A percentile compares a stretch with the other conserved stretches of the same genome.
Evolutionary conservation across 2,797 vertebrate genomes (phyloP).

Genomic region (Anisognathus igniventris): DNA sequence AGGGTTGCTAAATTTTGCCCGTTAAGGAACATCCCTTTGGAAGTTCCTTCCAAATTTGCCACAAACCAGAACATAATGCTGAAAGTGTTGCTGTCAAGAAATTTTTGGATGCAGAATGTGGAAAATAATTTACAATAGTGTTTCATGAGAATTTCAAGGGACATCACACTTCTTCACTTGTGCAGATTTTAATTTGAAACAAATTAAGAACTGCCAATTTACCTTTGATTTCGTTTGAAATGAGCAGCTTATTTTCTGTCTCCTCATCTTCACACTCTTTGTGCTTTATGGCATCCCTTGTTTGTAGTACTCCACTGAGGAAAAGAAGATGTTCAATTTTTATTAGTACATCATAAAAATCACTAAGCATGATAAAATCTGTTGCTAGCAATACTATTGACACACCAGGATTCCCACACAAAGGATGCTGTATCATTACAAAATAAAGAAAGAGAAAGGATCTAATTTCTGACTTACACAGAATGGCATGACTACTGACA

Average conservation of each 20-base stretch:
- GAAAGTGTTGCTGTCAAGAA: neutral
- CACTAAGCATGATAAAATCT: neutral
- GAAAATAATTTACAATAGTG: neutral
- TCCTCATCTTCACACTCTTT: slow-evolving; percentile 70
- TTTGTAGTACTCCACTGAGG: slow-evolving; percentile 74
- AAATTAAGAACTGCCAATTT: neutral
- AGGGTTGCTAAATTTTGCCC: neutral
- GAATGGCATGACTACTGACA: neutral
- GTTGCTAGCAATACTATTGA: neutral
- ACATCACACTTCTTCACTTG: neutral
- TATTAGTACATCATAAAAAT: slow-evolving; percentile 16
- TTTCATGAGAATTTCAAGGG: neutral
- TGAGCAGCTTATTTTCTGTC: slow-evolving; percentile 70
- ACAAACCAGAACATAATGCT: neutral
- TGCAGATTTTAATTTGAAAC: neutral
- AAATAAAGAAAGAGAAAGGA: neutral
- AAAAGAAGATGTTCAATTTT: slow-evolving; percentile 45
- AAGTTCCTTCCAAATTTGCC: neutral
- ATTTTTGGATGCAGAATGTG: neutral
- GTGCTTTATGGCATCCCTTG: slow-evolving; percentile 68
- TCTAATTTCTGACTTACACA: neutral
- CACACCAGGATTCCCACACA: neutral
- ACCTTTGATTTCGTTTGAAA: slow-evolving; percentile 80
- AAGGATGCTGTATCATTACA: neutral
- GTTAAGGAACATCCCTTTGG: neutral